A percentile compares a stretch with the other conserved stretches of the same genome.
Conservation (phyloP, 2,797 vertebrate species). For the Bryconaethiops microstoma region DNA sequence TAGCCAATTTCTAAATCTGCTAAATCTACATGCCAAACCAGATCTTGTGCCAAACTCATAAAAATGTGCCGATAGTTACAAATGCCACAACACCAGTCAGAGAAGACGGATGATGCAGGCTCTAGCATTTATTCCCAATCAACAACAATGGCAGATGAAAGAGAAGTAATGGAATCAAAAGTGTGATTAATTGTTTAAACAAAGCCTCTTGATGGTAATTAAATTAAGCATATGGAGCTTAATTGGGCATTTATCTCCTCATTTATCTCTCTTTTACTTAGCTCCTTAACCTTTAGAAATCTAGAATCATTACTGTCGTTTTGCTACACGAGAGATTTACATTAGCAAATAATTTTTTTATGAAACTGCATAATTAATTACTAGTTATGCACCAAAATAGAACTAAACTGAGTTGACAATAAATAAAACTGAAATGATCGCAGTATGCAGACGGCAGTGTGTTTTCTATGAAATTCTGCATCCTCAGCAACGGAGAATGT, state of each 20-base stretch:
- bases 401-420: no score
- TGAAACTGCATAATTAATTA: background rate
- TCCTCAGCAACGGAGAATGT: background rate
- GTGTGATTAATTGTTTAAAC: slow-evolving; percentile 11
- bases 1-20: background rate
- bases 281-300: slow-evolving; percentile 12
- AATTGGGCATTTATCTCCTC: slow-evolving; percentile 15
- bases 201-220: background rate
- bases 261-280: slow-evolving; percentile 28
- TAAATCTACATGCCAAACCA: background rate
- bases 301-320: slow-evolving; percentile 47
- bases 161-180: slow-evolving; percentile 10
- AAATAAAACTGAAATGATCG: no score
- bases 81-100: background rate
- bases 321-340: slow-evolving; percentile 2
- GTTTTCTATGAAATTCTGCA: no score
- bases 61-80: background rate
- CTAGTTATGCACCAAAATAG: background rate
- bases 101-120: background rate
- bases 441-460: no score
- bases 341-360: background rate
- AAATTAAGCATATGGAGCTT: slow-evolving; percentile 13
- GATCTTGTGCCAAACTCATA: background rate
- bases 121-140: slow-evolving; percentile 4
- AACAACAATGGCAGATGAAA: slow-evolving; percentile 15